Percentiles rank a stretch among this genome's conserved stretches.
phyloP scores from a whole-genome alignment of 1,140 invertebrate genomes.

The Mercenaria mercenaria region DNA sequence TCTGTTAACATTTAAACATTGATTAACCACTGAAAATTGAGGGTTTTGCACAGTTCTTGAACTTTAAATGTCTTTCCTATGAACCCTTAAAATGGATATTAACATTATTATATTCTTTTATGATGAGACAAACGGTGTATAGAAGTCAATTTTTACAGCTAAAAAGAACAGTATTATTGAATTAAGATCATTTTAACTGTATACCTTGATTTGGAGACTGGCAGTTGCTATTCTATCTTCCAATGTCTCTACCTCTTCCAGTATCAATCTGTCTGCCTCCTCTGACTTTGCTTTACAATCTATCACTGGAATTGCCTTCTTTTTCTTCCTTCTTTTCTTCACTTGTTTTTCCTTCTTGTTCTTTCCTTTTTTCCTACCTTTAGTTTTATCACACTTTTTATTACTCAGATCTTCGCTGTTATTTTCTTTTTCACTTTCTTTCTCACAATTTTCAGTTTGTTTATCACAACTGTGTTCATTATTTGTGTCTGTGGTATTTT shows the following conservation, averaged over 20 bases:
- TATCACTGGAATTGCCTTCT: slow-evolving; percentile 70
- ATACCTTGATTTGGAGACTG: slow-evolving; percentile 95
- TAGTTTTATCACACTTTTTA: slow-evolving; percentile 30
- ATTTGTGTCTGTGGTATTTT: slow-evolving; percentile 37
- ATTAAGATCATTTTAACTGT: no score
- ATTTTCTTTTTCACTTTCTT: slow-evolving; percentile 34
- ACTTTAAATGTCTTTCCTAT: no score
- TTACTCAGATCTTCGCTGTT: neutral
- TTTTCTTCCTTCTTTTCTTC: slow-evolving; percentile 66
- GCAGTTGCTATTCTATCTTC: slow-evolving; percentile 95
- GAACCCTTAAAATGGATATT: no score
- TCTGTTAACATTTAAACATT: no score
- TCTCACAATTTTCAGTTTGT: slow-evolving; percentile 34
- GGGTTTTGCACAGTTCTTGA: no score
- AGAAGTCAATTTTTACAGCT: no score
- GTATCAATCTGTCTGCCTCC: slow-evolving; percentile 92
- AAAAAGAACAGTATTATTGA: no score
- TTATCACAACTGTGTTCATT: slow-evolving; percentile 9
- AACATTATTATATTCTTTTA: no score
- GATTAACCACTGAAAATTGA: no score
- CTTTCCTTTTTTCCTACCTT: slow-evolving; percentile 44
- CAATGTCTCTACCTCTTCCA: slow-evolving; percentile 95
- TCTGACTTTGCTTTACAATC: slow-evolving; percentile 88
- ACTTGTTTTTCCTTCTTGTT: slow-evolving; percentile 48
- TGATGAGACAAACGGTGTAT: no score